These are phyloP conservation scores for Actias luna DNA, from an alignment of 2,888 invertebrate species.

Conservation along the genomic window DNA sequence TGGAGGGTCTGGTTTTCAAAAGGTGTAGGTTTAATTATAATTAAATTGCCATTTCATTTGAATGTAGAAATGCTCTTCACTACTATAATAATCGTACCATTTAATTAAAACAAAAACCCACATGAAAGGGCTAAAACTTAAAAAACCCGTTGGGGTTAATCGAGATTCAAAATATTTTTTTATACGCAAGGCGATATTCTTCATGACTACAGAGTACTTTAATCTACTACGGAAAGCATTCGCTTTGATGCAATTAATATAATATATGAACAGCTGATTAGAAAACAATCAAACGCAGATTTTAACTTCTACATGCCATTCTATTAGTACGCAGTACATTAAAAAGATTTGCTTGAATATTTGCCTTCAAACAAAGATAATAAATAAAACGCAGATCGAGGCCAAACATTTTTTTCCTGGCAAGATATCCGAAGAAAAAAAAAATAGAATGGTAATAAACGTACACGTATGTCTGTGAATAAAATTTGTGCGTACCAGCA, in stretches of 20 bases:
- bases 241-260: background rate
- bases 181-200: background rate
- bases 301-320: background rate
- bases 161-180: background rate
- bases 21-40: no score
- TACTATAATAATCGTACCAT: no score
- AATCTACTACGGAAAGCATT: background rate
- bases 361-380: conserved; percentile 44
- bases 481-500: conserved; percentile 25
- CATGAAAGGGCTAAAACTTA: background rate
- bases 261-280: background rate
- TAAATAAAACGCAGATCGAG: conserved; percentile 43
- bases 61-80: no score
- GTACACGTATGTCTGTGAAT: conserved; percentile 13
- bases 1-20: no score
- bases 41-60: no score
- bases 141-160: background rate
- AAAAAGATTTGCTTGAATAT: background rate
- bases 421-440: conserved; percentile 37
- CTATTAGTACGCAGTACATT: background rate
- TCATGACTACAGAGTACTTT: background rate
- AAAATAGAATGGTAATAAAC: conserved; percentile 36
- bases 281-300: background rate
- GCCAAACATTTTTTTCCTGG: conserved; percentile 48
- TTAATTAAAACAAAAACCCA: no score